Base-by-base conservation (phyloP, 2,888 invertebrate genomes). In the Melinaea menophilus region DNA sequence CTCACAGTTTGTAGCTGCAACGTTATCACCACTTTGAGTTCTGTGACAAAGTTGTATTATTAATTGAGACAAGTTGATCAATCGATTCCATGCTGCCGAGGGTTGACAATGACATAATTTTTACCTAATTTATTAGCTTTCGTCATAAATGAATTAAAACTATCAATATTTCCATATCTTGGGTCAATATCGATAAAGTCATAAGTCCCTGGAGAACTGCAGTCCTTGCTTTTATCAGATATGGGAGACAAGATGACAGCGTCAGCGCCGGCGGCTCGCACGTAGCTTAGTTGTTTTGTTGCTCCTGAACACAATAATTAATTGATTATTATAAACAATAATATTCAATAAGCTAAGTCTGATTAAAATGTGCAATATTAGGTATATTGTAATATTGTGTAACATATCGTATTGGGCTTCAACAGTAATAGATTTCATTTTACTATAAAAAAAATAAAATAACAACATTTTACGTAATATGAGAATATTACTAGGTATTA, bases 141-240 rank as follows among this genome's bases (percentile, higher is more conserved):
- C 2, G 79, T 79, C 0, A 94, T 72, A 0, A 96, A 76, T 0
- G 75, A 75, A 3, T 85, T 84, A 57, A 97, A 94, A 74, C 94
- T 93, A 0, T 86, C 86, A 65, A 94, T 72, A 0, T 90, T 93
- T 0, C 97, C 97, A 76, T 94, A 97, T 48, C 92, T 88, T 0
- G 92, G 85, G 71, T 96, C 94, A 55, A 97, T 92, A 13, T 92
- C 92, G 1, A 76, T 89, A 74, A 94, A 95, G 79, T 96, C 92
- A 0, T 93, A 84, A 45, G 95, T 93, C 61, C 97, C 97, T 68
- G 97, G 96, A 1, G 94, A 95, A 77, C 93, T 92, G 79, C 97
- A 97, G 13, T 92, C 92, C 88, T 71, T 66, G 66, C 81, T 89
- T 63, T 72, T 80, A 3, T 76, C 57, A 2, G 75, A 72, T 58